phyloP scores from a whole-genome alignment of 2,113 vertebrate species.

The Riparia riparia region DNA sequence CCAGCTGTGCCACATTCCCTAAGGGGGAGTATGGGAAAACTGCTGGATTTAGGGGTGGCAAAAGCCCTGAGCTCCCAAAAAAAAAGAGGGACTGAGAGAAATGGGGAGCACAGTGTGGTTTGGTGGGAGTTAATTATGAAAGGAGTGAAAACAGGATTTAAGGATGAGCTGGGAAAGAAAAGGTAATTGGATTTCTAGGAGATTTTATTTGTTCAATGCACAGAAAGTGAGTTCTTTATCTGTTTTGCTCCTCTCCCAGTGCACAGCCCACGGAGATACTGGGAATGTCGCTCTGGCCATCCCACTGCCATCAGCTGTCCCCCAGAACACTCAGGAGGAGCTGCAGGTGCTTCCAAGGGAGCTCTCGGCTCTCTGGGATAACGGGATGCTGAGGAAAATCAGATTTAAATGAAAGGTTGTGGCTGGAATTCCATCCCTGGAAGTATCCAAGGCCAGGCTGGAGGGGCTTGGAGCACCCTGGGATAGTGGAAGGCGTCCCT shows the following conservation, averaged over 20 bases:
- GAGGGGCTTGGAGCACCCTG: neutral
- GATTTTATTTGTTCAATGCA: neutral
- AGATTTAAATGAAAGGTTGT: neutral
- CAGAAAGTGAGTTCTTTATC: fast-evolving
- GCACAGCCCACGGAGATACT: neutral
- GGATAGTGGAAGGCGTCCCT: neutral
- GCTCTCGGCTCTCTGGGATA: neutral
- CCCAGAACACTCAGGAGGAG: neutral
- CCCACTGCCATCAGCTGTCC: neutral
- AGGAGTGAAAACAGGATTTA: neutral
- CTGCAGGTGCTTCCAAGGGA: neutral
- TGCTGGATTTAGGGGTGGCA: neutral
- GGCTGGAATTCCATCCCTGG: neutral
- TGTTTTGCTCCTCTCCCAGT: neutral
- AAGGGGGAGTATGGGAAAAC: neutral
- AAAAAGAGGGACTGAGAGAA: neutral
- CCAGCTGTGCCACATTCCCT: neutral
- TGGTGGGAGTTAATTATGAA: neutral
- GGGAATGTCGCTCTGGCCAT: neutral
- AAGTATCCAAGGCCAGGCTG: neutral
- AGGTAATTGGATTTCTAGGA: neutral
- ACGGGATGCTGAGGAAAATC: neutral
- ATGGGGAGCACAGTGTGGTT: fast-evolving
- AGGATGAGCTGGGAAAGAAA: neutral
- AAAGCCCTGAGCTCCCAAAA: neutral